Base-by-base conservation (phyloP, 2,797 vertebrate species). In the Bradypus variegatus region DNA sequence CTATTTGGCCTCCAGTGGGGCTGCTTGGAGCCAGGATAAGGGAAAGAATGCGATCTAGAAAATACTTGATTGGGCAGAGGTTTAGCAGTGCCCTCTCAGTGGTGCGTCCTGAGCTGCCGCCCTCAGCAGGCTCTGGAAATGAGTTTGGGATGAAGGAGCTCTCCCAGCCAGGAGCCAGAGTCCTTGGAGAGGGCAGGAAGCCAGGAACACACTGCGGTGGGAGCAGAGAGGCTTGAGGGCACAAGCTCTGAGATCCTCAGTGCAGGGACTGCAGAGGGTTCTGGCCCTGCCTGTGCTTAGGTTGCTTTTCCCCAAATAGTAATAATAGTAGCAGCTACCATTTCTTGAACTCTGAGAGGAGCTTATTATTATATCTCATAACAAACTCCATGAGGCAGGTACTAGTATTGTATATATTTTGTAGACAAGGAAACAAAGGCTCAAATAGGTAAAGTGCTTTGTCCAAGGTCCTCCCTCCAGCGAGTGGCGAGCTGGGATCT, bases 311-410 rank as follows among this genome's bases (percentile, higher is more conserved):
- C 41, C 62, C 60, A 9, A 64, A 33, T 5, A 27, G 33, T 25
- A 15, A 0, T 2, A 27, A 7, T 2, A 1, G 45, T 12, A 60
- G n/a, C 55, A 29, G 60, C 55, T n/a, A 0, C 36, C 13, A 2
- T 58, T 33, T 41, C 91, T 21, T 21, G n/a, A n/a, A 31, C 60
- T 50, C 41, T 55, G 80, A 53, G 72, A 27, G 67, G 77, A 36
- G 70, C n/a, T 60, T 23, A 5, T 9, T 62, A 38, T 45, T 48
- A 0, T 19, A 67, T 85, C 81, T 70, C 72, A 23, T 18, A 27
- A 70, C 69, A 45, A 62, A 18, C 38, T n/a, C 50, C 69, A 10
- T 1, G 2, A 33, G 15, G 11, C 9, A 29, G 41, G 67, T 31
- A 12, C 72, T 23, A 33, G 58, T 6, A 5, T 16, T 2, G 0